A percentile compares a stretch with the other conserved stretches of the same genome.
Evolutionary conservation across 2,113 vertebrate species (phyloP).

Genomic region (Camelus dromedarius): DNA sequence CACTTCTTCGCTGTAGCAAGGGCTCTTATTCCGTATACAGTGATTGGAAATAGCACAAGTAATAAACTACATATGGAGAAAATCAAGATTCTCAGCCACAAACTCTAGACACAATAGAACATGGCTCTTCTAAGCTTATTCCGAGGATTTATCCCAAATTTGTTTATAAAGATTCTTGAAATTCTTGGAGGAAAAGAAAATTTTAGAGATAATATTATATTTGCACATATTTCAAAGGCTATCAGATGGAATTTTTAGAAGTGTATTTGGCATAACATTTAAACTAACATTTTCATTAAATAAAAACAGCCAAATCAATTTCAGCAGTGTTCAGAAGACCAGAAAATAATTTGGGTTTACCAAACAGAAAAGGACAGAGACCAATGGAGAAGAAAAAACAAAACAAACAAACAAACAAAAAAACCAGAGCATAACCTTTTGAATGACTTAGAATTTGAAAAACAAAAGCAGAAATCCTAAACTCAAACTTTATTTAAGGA

Average conservation of each 20-base stretch:
- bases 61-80: not conserved
- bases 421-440: slow-evolving; percentile 63
- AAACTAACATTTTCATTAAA: slow-evolving; percentile 74
- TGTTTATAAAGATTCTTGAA: not conserved
- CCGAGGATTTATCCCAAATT: slow-evolving; percentile 5
- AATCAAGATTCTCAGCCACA: not conserved
- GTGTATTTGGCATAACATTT: slow-evolving; percentile 49
- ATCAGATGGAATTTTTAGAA: not conserved
- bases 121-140: not conserved
- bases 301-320: slow-evolving; percentile 67
- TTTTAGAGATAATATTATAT: slow-evolving; percentile 8
- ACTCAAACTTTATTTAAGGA: slow-evolving; percentile 66
- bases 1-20: not conserved
- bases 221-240: slow-evolving; percentile 46
- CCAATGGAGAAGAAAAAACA: slow-evolving; percentile 72
- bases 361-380: slow-evolving; percentile 75
- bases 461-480: slow-evolving; percentile 69
- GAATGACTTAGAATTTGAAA: slow-evolving; percentile 69
- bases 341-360: slow-evolving; percentile 80
- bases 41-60: not conserved
- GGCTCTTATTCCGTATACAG: not conserved
- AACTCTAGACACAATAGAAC: not conserved
- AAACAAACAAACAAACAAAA: not conserved
- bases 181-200: slow-evolving; percentile 50
- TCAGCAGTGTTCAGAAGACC: slow-evolving; percentile 57